A percentile compares a stretch with the other conserved stretches of the same genome.
These are phyloP conservation scores for human (Homo sapiens) DNA, from an alignment of 2,113 vertebrate genomes.

Conservation along the genomic window DNA sequence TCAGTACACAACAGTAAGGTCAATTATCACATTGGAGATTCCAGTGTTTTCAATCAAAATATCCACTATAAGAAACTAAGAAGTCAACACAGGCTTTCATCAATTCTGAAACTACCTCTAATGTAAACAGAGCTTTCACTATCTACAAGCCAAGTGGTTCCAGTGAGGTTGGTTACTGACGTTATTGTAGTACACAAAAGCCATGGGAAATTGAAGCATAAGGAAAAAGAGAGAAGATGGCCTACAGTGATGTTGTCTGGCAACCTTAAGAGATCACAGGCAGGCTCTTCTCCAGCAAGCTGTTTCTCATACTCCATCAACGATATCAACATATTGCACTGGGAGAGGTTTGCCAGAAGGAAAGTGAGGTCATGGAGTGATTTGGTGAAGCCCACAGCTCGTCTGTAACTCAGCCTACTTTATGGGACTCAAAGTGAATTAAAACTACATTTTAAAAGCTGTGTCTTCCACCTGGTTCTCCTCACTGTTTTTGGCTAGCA, in stretches of 20 bases:
- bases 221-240: background rate
- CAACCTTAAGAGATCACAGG: background rate
- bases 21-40: background rate
- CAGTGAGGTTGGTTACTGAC: background rate
- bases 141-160: background rate
- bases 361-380: background rate
- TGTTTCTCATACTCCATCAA: background rate
- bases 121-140: background rate
- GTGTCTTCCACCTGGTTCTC: constrained; percentile 54
- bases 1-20: background rate
- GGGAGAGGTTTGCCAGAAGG: constrained; percentile 16
- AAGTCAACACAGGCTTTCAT: background rate
- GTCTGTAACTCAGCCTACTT: constrained; percentile 19
- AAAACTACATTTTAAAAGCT: constrained; percentile 45
- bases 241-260: background rate
- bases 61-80: background rate
- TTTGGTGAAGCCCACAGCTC: background rate
- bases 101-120: background rate
- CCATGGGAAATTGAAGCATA: background rate
- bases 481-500: constrained; percentile 54
- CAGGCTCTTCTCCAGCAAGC: background rate
- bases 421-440: constrained; percentile 42
- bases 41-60: constrained; percentile 13
- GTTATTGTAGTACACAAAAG: background rate
- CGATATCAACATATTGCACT: background rate